A percentile compares a stretch with the other conserved stretches of the same genome.
Evolutionary conservation across 2,113 vertebrate genomes (phyloP).

Genomic region (Herpailurus yagouaroundi): DNA sequence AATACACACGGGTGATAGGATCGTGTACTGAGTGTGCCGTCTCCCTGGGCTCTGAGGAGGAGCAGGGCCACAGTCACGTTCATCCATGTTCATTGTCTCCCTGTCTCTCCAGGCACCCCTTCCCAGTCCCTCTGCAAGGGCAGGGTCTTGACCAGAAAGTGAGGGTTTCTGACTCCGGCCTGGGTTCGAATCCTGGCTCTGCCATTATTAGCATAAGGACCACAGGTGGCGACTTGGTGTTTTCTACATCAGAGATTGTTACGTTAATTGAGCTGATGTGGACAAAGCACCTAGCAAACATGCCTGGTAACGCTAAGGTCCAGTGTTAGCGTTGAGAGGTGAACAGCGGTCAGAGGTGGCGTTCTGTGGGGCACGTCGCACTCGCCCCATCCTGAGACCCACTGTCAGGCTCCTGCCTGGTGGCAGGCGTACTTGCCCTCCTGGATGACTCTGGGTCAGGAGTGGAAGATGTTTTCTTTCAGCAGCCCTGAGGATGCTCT

Average conservation of each 20-base stretch:
- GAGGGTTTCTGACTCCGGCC: neutral
- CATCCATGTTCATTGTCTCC: neutral
- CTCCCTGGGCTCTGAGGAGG: neutral
- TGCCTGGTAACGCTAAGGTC: neutral
- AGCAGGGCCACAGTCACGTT: neutral
- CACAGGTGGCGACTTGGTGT: neutral
- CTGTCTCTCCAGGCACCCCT: neutral
- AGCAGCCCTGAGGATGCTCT: neutral
- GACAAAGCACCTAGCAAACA: neutral
- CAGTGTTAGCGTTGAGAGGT: neutral
- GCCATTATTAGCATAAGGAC: neutral
- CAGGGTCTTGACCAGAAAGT: neutral
- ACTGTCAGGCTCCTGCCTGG: neutral
- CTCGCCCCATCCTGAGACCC: neutral
- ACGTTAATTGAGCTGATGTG: rapidly evolving
- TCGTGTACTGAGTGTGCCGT: neutral
- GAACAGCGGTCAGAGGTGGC: neutral
- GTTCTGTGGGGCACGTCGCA: no score
- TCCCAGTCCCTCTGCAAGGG: neutral
- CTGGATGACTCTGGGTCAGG: neutral
- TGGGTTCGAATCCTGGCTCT: neutral
- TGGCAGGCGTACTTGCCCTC: neutral
- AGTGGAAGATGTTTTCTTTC: neutral
- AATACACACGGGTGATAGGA: rapidly evolving
- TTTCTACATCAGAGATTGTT: neutral